Evolutionary conservation across 2,797 vertebrate genomes (phyloP).

Genomic region (Pangasius djambal): DNA sequence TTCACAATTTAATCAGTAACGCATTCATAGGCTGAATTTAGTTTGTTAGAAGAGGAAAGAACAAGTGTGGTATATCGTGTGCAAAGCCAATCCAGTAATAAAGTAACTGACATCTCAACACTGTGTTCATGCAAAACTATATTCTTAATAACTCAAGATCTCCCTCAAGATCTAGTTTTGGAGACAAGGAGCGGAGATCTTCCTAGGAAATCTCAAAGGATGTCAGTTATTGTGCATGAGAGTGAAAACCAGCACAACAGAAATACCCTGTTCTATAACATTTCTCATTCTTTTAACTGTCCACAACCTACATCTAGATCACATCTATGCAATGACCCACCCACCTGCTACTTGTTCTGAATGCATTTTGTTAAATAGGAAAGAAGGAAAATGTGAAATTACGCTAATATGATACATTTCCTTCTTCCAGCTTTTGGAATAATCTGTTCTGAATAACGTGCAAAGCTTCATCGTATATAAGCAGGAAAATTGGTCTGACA

Average conservation of each 20-base stretch:
- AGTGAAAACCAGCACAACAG: neutral
- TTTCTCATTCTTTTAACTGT: neutral
- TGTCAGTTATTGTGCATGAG: no score
- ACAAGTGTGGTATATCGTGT: neutral
- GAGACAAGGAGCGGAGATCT: neutral
- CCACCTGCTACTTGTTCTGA: neutral
- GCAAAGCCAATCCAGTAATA: neutral
- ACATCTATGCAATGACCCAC: neutral
- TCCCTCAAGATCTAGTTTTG: neutral
- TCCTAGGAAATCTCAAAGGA: neutral
- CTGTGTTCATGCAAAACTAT: neutral
- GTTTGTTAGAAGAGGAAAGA: neutral
- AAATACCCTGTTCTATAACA: neutral
- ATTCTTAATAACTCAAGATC: neutral
- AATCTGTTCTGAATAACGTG: neutral
- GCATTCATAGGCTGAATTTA: neutral
- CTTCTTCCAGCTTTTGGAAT: neutral
- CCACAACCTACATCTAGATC: no score
- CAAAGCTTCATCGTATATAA: neutral
- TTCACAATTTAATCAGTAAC: neutral
- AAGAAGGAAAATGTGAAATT: neutral
- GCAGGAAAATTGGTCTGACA: neutral
- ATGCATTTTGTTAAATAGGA: neutral
- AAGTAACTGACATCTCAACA: neutral
- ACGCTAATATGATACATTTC: neutral